phyloP scores from a whole-genome alignment of 1,140 invertebrate genomes.

The Atopsyche davidsoni region DNA sequence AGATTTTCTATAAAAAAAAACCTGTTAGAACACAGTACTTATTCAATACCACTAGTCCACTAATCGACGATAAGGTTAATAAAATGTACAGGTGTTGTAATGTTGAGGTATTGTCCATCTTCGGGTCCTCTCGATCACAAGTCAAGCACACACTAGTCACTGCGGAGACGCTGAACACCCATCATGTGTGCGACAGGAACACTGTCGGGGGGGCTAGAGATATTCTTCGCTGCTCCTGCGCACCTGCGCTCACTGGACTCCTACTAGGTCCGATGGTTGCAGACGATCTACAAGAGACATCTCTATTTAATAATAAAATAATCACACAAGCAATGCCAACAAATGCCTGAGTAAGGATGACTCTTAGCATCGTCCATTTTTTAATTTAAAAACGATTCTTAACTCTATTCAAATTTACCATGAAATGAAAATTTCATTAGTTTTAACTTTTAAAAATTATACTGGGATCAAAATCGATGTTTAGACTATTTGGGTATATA shows the following conservation, averaged over 20 bases:
- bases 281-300: slow-evolving; percentile 20
- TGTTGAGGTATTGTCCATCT: slow-evolving; percentile 15
- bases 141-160: background rate
- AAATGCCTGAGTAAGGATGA: no score
- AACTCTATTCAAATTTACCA: background rate
- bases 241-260: slow-evolving; percentile 2
- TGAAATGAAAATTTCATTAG: background rate
- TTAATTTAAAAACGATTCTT: background rate
- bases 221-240: slow-evolving; percentile 10
- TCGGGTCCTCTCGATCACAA: background rate
- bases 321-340: no score
- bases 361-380: no score
- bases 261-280: slow-evolving; percentile 17
- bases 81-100: slow-evolving; percentile 9
- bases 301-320: no score
- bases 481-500: no score
- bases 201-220: slow-evolving; percentile 21
- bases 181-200: slow-evolving; percentile 13
- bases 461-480: no score
- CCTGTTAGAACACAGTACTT: no score
- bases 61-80: slow-evolving; percentile 4
- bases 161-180: slow-evolving; percentile 1
- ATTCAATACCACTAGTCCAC: slow-evolving; percentile 11
- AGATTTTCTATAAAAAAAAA: no score
- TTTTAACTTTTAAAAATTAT: no score